phyloP scores from a whole-genome alignment of 1,140 invertebrate genomes.

The Ooceraea biroi region DNA sequence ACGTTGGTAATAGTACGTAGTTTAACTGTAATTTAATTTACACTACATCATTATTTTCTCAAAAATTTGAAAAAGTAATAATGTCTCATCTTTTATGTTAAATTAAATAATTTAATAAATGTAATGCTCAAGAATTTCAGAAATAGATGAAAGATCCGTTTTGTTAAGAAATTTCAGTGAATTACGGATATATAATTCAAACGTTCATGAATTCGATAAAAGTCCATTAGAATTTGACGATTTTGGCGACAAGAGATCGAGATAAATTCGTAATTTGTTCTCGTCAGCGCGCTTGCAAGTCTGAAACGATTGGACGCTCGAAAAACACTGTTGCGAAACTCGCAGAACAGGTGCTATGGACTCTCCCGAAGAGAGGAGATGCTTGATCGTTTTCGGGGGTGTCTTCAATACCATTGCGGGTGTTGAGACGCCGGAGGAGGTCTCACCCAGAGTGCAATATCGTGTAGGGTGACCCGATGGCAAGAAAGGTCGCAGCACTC shows the following conservation, averaged over 20 bases:
- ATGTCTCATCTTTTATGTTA: too few species aligned
- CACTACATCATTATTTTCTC: neutral
- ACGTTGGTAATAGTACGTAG: too few species aligned
- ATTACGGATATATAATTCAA: neutral
- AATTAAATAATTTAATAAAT: too few species aligned
- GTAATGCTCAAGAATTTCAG: too few species aligned
- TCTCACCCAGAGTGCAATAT: conserved; percentile 49
- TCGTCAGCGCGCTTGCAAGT: neutral
- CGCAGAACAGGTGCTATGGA: conserved; percentile 11
- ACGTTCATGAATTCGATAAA: neutral
- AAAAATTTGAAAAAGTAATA: neutral
- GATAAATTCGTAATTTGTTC: neutral
- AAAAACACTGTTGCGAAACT: conserved; percentile 20
- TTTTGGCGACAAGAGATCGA: neutral
- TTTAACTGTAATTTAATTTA: neutral
- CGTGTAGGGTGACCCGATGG: conserved; percentile 41
- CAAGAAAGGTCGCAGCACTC: conserved; percentile 52
- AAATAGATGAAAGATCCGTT: too few species aligned
- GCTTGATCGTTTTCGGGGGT: conserved; percentile 43
- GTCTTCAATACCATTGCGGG: conserved; percentile 29
- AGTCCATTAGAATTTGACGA: neutral
- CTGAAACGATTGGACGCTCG: neutral
- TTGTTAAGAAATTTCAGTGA: neutral
- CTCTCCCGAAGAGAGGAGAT: neutral
- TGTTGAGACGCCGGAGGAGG: conserved; percentile 20